Evolutionary conservation across 2,113 vertebrate species (phyloP).

Genomic region (Nibea albiflora): DNA sequence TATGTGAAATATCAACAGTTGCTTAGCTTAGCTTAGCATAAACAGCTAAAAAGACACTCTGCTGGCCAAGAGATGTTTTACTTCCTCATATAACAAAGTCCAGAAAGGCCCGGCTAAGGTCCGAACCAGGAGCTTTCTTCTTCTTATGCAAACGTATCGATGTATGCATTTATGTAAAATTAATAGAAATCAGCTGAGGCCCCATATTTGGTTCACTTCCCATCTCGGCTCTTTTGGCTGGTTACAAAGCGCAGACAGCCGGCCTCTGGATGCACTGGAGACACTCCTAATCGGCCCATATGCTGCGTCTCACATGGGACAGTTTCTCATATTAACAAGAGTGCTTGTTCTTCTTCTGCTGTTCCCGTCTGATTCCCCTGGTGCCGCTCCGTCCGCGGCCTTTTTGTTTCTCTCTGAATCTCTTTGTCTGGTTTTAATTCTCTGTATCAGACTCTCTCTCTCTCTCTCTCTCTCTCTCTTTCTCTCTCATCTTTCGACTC

Average conservation of each 20-base stretch:
- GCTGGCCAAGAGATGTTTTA: background rate
- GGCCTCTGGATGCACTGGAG: slow-evolving; percentile 35
- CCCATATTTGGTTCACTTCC: slow-evolving; percentile 18
- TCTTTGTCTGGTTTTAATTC: background rate
- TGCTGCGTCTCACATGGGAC: slow-evolving; percentile 51
- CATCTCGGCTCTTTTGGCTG: slow-evolving; percentile 3
- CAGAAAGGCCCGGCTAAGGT: too few relatives aligned
- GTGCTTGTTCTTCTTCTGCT: background rate
- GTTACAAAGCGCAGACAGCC: slow-evolving; percentile 19
- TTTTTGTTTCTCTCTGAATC: slow-evolving; percentile 16
- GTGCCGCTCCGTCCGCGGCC: slow-evolving; percentile 7
- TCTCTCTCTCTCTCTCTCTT: background rate
- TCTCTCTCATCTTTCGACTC: background rate
- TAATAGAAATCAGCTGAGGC: background rate
- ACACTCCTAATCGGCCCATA: slow-evolving; percentile 58
- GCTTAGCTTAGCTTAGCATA: background rate
- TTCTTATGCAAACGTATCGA: background rate
- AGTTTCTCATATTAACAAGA: slow-evolving; percentile 48
- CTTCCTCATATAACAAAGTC: background rate
- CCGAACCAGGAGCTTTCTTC: too few relatives aligned
- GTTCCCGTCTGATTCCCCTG: slow-evolving; percentile 14
- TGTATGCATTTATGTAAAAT: too few relatives aligned
- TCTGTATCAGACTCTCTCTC: background rate
- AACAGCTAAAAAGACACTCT: background rate
- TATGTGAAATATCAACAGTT: background rate